Conservation (phyloP, 2,113 vertebrate genomes). For the Trematomus loennbergii region DNA sequence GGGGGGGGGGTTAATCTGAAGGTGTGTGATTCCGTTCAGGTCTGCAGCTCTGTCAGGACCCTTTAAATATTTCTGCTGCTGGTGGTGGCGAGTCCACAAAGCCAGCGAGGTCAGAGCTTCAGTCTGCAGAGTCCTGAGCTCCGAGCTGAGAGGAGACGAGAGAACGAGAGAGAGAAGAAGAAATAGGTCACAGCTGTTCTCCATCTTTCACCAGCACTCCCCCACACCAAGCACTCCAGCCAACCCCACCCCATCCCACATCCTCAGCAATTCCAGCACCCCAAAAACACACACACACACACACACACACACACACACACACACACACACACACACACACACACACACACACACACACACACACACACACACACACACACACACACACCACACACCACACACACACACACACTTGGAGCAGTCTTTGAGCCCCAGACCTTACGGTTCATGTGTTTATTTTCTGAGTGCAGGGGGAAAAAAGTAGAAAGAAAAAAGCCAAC, state of each 20-base stretch:
- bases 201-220: conserved; percentile 49
- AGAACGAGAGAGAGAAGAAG: conserved; percentile 40
- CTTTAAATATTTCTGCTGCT: conserved; percentile 40
- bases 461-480: conserved; percentile 20
- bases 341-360: not conserved
- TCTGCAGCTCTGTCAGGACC: conserved; percentile 19
- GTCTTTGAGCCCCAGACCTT: conserved; percentile 40
- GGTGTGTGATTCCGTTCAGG: not conserved
- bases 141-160: conserved; percentile 24
- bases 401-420: conserved; percentile 8
- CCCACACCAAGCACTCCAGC: conserved; percentile 37
- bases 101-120: conserved; percentile 11
- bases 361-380: conserved; percentile 1
- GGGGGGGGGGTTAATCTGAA: not conserved
- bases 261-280: conserved; percentile 16
- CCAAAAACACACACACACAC: conserved; percentile 3
- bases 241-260: conserved; percentile 34
- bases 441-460: conserved; percentile 72
- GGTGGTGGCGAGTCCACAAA: conserved; percentile 21
- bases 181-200: conserved; percentile 81
- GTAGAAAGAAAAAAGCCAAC: conserved; percentile 11
- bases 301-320: not conserved
- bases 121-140: conserved; percentile 40
- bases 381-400: not conserved
- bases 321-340: conserved; percentile 1